Evolutionary conservation across 2,888 invertebrate genomes (phyloP).

Genomic region (Amphipyra tragopoginis): DNA sequence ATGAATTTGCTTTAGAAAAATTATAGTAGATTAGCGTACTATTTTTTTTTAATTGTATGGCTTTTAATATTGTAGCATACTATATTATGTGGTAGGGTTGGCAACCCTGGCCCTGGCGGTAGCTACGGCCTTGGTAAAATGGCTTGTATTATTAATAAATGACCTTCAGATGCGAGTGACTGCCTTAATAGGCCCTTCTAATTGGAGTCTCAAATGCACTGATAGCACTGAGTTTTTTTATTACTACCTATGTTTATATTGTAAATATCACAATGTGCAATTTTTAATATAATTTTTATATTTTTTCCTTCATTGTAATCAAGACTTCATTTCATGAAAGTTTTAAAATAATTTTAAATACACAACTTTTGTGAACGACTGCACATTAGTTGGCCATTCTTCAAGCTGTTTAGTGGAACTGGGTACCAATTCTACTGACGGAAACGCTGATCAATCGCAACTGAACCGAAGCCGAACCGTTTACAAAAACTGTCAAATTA

Average conservation of each 20-base stretch:
- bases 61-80: no score
- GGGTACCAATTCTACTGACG: no score
- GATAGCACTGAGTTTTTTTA: constrained; percentile 38
- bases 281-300: constrained; percentile 50
- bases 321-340: constrained; percentile 7
- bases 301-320: constrained; percentile 33
- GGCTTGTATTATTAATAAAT: no score
- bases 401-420: not conserved
- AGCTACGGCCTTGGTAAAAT: no score
- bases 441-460: no score
- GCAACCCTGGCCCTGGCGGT: no score
- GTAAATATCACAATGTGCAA: constrained; percentile 62
- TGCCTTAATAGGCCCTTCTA: constrained; percentile 10
- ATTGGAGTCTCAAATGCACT: constrained; percentile 25
- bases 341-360: constrained; percentile 8
- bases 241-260: constrained; percentile 53
- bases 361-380: constrained; percentile 5
- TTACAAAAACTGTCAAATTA: no score
- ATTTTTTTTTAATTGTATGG: no score
- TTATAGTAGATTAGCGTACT: no score
- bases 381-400: constrained; percentile 1
- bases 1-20: no score
- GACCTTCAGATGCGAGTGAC: not conserved
- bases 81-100: no score
- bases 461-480: no score